A percentile compares a stretch with the other conserved stretches of the same genome.
Conservation (phyloP, 1,140 invertebrate species). For the Doryteuthis pealeii region DNA sequence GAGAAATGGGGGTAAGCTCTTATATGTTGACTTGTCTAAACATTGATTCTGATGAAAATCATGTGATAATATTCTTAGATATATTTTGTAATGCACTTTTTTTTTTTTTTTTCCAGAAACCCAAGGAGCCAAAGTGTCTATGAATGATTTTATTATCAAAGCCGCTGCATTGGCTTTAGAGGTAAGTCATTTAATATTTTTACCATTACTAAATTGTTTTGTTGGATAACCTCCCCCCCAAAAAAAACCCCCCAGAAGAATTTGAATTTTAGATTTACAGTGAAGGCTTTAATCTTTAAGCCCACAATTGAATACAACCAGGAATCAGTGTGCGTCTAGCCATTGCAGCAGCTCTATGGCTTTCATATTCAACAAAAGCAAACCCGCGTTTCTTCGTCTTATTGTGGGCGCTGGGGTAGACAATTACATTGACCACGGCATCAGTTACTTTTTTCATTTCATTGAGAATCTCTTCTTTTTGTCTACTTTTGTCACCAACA, state of each 20-base stretch:
- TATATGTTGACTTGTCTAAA: no score
- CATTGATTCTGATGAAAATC: no score
- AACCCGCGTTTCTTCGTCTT: conserved; percentile 76
- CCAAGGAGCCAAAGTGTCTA: conserved; percentile 73
- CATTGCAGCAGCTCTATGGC: conserved; percentile 78
- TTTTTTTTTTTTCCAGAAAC: conserved; percentile 24
- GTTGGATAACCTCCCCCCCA: no score
- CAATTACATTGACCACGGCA: conserved; percentile 73
- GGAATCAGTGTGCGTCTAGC: conserved; percentile 74
- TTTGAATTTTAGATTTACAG: no score
- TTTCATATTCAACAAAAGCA: conserved; percentile 84
- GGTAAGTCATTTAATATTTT: conserved; percentile 45
- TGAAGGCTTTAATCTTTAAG: no score
- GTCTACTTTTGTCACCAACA: conserved; percentile 75
- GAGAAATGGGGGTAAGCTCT: no score
- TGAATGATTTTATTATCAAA: conserved; percentile 98
- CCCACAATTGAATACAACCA: conserved; percentile 70
- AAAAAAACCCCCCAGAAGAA: no score
- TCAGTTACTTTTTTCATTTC: conserved; percentile 72
- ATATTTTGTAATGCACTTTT: no score
- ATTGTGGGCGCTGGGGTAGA: conserved; percentile 70
- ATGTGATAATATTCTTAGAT: no score
- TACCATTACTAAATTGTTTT: no score
- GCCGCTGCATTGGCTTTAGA: conserved; percentile 83
- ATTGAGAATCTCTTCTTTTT: conserved; percentile 69